Percentiles rank a stretch among this genome's conserved stretches.
Conservation (phyloP, 2,797 vertebrate genomes). For the Microchirus variegatus region DNA sequence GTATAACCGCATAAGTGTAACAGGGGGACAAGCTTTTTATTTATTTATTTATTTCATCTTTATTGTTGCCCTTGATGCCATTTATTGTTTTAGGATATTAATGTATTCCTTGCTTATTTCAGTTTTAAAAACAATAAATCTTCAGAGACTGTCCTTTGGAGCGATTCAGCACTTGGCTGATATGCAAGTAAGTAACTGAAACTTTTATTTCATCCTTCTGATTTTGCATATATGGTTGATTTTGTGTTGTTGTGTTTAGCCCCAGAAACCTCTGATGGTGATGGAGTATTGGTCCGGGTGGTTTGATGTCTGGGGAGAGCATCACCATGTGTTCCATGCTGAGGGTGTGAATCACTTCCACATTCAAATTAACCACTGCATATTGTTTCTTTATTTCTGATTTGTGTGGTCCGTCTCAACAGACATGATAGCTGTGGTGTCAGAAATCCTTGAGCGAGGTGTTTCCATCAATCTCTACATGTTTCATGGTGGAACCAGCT, state of each 20-base stretch:
- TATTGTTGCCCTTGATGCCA: neutral
- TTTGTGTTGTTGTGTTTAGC: conserved; percentile 63
- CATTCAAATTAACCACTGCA: neutral
- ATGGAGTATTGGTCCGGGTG: conserved; percentile 97
- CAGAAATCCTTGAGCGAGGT: conserved; percentile 82
- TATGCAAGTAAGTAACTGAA: conserved; percentile 81
- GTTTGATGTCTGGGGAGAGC: conserved; percentile 94
- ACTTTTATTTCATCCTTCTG: neutral
- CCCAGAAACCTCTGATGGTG: conserved; percentile 89
- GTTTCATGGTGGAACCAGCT: conserved; percentile 96
- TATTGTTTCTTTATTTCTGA: neutral
- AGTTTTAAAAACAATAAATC: conserved; percentile 90
- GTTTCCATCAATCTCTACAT: conserved; percentile 94
- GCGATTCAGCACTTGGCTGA: conserved; percentile 79
- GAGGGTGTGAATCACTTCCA: conserved; percentile 80
- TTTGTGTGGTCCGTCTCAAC: conserved; percentile 10
- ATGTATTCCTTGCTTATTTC: conserved; percentile 32
- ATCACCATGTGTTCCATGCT: conserved; percentile 89
- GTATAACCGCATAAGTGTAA: conserved; percentile 64
- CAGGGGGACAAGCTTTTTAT: neutral
- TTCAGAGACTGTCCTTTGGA: conserved; percentile 82
- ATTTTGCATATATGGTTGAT: neutral
- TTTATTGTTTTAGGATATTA: neutral
- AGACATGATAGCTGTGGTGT: conserved; percentile 84
- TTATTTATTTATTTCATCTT: neutral